These are phyloP conservation scores for Hedya salicella DNA, from an alignment of 2,888 invertebrate genomes.

Conservation along the genomic window DNA sequence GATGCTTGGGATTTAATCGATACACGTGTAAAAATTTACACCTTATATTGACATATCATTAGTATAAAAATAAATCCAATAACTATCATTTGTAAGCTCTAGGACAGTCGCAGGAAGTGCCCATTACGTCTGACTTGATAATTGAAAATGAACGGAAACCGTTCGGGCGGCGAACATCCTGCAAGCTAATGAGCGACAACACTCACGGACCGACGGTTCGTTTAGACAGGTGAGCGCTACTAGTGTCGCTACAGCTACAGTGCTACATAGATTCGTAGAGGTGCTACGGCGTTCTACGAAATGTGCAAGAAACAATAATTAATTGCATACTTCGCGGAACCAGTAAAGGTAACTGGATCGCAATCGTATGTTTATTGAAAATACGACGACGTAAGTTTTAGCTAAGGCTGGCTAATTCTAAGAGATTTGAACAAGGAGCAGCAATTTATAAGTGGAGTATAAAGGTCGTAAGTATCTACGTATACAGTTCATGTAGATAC, in stretches of 20 bases:
- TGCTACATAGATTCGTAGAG: conserved; percentile 12
- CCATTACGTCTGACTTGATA: conserved; percentile 41
- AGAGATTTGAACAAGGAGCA: too few relatives aligned
- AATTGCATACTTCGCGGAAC: neutral
- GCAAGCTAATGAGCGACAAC: conserved; percentile 47
- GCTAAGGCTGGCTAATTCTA: too few relatives aligned
- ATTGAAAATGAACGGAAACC: conserved; percentile 49
- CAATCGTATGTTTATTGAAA: too few relatives aligned
- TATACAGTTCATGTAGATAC: too few relatives aligned
- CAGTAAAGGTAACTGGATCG: neutral
- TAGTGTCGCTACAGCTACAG: conserved; percentile 1
- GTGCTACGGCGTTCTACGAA: conserved; percentile 4
- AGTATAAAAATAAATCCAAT: neutral
- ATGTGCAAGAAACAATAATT: neutral
- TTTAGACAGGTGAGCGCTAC: conserved; percentile 32
- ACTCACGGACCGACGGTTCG: conserved; percentile 47
- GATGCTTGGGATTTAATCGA: too few relatives aligned
- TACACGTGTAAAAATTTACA: too few relatives aligned
- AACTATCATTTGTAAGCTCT: neutral
- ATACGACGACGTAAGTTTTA: too few relatives aligned
- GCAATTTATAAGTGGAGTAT: too few relatives aligned
- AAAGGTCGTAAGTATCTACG: too few relatives aligned
- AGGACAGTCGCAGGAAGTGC: conserved; percentile 26
- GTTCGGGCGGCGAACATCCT: conserved; percentile 50
- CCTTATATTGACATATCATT: too few relatives aligned